These are phyloP conservation scores for Carlito syrichta DNA, from an alignment of 2,113 vertebrate genomes.

Conservation along the genomic window DNA sequence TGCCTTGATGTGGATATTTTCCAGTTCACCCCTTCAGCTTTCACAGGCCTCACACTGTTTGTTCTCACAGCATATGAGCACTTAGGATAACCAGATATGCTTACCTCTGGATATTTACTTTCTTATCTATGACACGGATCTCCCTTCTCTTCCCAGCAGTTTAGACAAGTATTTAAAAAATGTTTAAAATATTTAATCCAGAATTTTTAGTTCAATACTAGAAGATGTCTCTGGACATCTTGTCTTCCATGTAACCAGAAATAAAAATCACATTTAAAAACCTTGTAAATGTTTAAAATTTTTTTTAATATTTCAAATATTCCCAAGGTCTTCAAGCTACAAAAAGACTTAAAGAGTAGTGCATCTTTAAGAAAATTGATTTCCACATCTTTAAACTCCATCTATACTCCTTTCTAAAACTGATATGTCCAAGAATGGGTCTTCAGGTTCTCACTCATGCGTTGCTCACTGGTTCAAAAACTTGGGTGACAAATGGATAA, in stretches of 20 bases:
- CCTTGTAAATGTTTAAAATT: too few species aligned
- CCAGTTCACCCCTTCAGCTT: too few species aligned
- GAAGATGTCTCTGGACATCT: background rate
- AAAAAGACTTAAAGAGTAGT: background rate
- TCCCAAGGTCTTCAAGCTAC: background rate
- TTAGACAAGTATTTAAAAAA: background rate
- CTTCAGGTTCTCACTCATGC: background rate
- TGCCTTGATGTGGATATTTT: background rate
- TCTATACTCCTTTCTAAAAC: background rate
- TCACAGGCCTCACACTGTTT: background rate
- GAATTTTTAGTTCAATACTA: background rate
- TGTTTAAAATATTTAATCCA: background rate
- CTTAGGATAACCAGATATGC: background rate
- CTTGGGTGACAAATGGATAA: background rate
- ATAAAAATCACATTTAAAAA: background rate
- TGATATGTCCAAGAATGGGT: background rate
- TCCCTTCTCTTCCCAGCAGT: background rate
- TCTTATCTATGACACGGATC: background rate
- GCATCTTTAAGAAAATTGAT: background rate
- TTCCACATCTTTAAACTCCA: background rate
- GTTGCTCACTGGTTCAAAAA: background rate
- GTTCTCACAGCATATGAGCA: background rate
- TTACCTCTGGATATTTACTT: background rate
- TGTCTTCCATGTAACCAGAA: background rate
- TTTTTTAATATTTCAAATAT: background rate